Conservation (phyloP, 2,888 invertebrate species). For the Agrotis puta region DNA sequence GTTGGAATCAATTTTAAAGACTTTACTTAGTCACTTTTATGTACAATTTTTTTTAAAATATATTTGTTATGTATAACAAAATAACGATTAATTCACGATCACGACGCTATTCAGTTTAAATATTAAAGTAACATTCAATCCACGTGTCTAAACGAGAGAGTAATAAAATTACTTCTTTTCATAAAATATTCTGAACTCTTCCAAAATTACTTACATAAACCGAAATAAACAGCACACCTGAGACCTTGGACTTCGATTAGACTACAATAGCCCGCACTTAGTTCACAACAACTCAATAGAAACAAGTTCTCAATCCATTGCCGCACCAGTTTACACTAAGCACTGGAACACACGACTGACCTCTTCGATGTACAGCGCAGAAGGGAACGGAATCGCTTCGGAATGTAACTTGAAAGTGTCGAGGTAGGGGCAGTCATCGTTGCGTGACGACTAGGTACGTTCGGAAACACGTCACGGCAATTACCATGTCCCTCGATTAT, state of each 20-base stretch:
- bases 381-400: conserved; percentile 69
- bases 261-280: conserved; percentile 74
- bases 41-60: no score
- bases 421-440: conserved; percentile 84
- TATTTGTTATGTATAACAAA: neutral
- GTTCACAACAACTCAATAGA: conserved; percentile 69
- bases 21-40: no score
- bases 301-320: conserved; percentile 77
- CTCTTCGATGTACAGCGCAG: conserved; percentile 70
- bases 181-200: conserved; percentile 56
- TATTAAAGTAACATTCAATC: conserved; percentile 6
- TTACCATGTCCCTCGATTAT: conserved; percentile 82
- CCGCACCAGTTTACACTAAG: conserved; percentile 74
- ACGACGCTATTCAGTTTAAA: neutral
- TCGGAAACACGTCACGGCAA: conserved; percentile 81
- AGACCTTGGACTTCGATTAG: conserved; percentile 85
- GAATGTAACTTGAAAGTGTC: conserved; percentile 75
- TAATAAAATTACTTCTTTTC: conserved; percentile 40
- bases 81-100: neutral
- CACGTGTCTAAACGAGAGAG: conserved; percentile 4
- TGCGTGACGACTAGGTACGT: conserved; percentile 83
- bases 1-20: no score
- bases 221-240: conserved; percentile 76
- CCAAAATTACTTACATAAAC: conserved; percentile 75
- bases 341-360: conserved; percentile 69